phyloP scores from a whole-genome alignment of 2,113 vertebrate species.

The Struthio camelus region DNA sequence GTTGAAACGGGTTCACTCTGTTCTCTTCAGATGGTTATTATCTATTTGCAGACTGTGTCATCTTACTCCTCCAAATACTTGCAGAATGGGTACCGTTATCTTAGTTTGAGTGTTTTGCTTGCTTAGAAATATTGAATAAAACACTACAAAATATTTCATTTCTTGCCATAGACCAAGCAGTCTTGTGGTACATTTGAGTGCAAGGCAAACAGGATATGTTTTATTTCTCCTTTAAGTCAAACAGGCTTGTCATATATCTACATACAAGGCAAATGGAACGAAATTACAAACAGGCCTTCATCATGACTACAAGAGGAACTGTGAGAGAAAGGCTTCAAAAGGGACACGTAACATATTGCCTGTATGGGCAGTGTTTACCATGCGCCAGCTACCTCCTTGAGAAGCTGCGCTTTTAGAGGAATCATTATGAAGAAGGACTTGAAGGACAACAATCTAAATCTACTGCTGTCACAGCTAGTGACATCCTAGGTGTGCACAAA shows the following conservation, averaged over 20 bases:
- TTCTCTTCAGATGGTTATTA: not conserved
- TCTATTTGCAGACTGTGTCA: not conserved
- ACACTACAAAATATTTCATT: not conserved
- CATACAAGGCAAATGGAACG: not conserved
- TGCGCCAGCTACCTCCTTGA: not conserved
- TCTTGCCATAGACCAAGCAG: not conserved
- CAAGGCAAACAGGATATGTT: not conserved
- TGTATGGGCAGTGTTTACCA: not conserved
- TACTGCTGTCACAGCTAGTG: not conserved
- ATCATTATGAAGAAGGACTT: not conserved
- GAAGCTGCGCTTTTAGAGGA: not conserved
- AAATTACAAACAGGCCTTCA: not conserved
- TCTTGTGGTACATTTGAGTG: not conserved
- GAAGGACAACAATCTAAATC: not conserved
- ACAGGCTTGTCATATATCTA: not conserved
- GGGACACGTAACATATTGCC: too few species aligned
- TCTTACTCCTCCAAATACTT: not conserved
- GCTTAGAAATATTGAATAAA: too few species aligned
- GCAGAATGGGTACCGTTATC: not conserved
- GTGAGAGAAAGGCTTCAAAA: not conserved
- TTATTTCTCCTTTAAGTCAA: not conserved
- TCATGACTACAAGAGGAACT: not conserved
- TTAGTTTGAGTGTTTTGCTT: not conserved
- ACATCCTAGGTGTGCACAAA: not conserved
- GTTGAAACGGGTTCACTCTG: not conserved